Evolutionary conservation across 1,140 invertebrate species (phyloP), one percentile per base, ranked within the genome.

Genomic region (Babylonia areolata): DNA sequence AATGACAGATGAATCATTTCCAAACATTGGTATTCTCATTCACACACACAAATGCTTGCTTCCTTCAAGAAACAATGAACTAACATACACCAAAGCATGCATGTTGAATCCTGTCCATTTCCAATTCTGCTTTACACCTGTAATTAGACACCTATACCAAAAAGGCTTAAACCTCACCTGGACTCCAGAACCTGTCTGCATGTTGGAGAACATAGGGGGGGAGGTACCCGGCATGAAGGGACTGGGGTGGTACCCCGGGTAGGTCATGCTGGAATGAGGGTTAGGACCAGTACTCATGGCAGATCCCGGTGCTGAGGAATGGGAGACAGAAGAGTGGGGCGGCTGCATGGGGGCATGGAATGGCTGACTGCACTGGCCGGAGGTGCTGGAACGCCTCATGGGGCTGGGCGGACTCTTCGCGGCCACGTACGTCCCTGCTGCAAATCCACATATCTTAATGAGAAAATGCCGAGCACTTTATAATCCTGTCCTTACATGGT

Each of bases 371-470:
- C 96, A 73, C 96, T 54, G 97, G 93, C 96, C 97, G 89, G 96
- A 96, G 93, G 96, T 97, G 86, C 77, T 86, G 95, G 96, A 97
- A 91, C 97, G 96, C 94, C 96, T 96, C 92, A 96, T 96, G 88
- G 95, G 96, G 92, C 94, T 95, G 58, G 95, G 95, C 37, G 96
- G 96, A 94, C 94, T 95, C 71, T 89, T 89, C 64, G 89, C 89
- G 54, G 86, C 86, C 73, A 89, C 86, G 28, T 85, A 89, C 1
- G 87, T 88, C 75, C 87, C 58, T 75, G 87, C 88, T 89, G 11
- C 39, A 64, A 35, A 51, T 20, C 2, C 11, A 85, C n/a, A 12
- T 33, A 28, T 3, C n/a, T 75, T 33, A n/a, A 75, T 35, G 11
- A 35, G 11, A 69, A 5, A 73, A 37, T 35, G 31, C n/a, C n/a